These are phyloP conservation scores for Coturnix japonica DNA, from an alignment of 2,113 vertebrate genomes.

Conservation along the genomic window DNA sequence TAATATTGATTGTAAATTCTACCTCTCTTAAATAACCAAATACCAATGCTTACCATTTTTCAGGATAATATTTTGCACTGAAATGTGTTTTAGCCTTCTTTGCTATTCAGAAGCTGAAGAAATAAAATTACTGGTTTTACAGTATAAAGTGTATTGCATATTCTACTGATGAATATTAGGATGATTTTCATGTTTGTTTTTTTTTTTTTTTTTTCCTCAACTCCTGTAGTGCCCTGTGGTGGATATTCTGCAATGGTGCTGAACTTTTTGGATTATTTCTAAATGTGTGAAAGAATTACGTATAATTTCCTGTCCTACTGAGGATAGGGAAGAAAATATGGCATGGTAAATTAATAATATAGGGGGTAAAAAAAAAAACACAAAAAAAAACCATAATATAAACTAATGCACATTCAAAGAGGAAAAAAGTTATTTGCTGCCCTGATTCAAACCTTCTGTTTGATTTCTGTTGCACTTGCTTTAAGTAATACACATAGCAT, in stretches of 20 bases:
- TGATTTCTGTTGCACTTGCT: not conserved
- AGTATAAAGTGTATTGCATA: not conserved
- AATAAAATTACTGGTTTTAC: not conserved
- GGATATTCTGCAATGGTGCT: rapidly evolving
- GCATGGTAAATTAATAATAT: not conserved
- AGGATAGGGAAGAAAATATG: not conserved
- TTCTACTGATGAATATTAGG: not conserved
- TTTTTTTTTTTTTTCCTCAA: not conserved
- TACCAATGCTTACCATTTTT: not conserved
- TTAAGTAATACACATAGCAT: not conserved
- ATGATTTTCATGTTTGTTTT: not conserved
- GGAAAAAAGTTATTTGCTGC: not conserved
- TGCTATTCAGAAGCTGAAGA: not conserved
- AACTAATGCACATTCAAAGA: not conserved
- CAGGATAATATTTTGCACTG: not conserved
- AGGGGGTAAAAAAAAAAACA: not conserved
- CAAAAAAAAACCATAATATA: no score
- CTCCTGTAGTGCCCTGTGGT: not conserved
- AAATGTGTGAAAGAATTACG: not conserved
- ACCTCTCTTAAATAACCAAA: not conserved
- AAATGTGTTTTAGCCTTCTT: not conserved
- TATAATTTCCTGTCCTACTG: not conserved
- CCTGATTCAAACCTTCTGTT: not conserved
- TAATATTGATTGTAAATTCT: not conserved
- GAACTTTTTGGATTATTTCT: not conserved